Base-by-base conservation (phyloP, 2,113 vertebrate species). In the Scytalopus superciliaris region DNA sequence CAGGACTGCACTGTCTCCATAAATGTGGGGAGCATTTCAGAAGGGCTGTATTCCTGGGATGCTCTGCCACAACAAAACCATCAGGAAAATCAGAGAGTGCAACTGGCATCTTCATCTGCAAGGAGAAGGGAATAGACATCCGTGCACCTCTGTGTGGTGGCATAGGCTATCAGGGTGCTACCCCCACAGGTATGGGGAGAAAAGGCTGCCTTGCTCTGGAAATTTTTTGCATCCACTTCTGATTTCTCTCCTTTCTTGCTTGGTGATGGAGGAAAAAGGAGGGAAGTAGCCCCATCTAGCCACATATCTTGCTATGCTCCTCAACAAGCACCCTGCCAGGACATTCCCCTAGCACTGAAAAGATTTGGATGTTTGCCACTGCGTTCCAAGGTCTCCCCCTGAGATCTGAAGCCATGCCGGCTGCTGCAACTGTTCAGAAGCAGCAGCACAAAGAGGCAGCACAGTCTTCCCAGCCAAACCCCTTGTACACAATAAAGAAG, bases 1-100 rank as follows among this genome's bases (percentile, higher is more conserved):
- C 35, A 82, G 60, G 79, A 28, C 31, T 23, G 28, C 3, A 5
- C 37, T 40, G 25, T 3, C 14, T 10, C 17, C 0, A 0, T 3
- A 7, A 33, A 27, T 2, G 3, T 11, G 22, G 17, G 67, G 49
- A 62, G 53, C 27, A 78, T 14, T 84, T 62, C 45, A 22, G 37
- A 47, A 45, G 21, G 4, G 37, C 67, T 31, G 1, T 14, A 10
- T 33, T 70, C 7, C n/a, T 66, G 30, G 33, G 14, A 17, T 52
- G n/a, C 6, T 13, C 50, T 62, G 49, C 21, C 76, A 77, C 68
- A 81, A 84, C 10, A 56, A 84, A 86, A 37, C 33, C 44, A 49
- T 21, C n/a, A 53, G 23, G 14, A 47, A 87, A n/a, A 33, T 50
- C 45, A 69, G 12, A 42, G 16, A 49, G 56, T 10, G 7, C 8